Evolutionary conservation across 2,888 invertebrate species (phyloP).

Genomic region (Hofmannophila pseudospretella): DNA sequence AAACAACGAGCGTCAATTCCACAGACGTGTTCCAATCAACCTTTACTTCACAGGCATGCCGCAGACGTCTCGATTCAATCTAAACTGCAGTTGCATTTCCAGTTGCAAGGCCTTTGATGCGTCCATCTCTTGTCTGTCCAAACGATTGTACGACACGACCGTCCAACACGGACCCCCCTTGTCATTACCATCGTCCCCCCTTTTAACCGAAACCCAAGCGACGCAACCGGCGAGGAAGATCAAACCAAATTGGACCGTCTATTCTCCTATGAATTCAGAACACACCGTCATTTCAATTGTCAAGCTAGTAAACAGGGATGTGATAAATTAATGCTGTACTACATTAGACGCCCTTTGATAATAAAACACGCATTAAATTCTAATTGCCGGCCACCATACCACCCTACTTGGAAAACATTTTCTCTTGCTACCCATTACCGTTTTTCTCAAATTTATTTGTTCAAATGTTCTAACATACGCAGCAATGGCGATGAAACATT

Average conservation of each 20-base stretch:
- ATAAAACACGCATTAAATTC: slow-evolving; percentile 74
- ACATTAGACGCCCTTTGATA: slow-evolving; percentile 71
- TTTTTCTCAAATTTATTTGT: slow-evolving; percentile 1
- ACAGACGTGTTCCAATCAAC: slow-evolving; percentile 71
- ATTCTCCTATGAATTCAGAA: slow-evolving; percentile 52
- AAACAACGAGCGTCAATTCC: slow-evolving; percentile 51
- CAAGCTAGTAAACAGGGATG: slow-evolving; percentile 69
- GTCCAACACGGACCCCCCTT: slow-evolving; percentile 35
- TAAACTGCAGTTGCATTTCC: slow-evolving; percentile 72
- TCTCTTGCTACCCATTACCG: slow-evolving; percentile 28
- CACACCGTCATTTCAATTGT: slow-evolving; percentile 71
- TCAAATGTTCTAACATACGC: slow-evolving; percentile 9
- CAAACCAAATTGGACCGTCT: slow-evolving; percentile 33
- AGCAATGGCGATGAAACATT: slow-evolving; percentile 38
- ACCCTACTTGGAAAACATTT: slow-evolving; percentile 11
- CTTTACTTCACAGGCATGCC: slow-evolving; percentile 61
- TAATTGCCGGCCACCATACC: slow-evolving; percentile 61
- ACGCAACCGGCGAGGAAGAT: slow-evolving; percentile 29
- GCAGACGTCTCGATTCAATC: slow-evolving; percentile 73
- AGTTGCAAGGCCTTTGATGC: slow-evolving; percentile 71
- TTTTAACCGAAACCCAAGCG: slow-evolving; percentile 22
- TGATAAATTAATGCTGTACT: slow-evolving; percentile 74
- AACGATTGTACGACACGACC: slow-evolving; percentile 63
- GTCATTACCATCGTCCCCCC: slow-evolving; percentile 24
- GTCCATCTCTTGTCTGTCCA: slow-evolving; percentile 75